Evolutionary conservation across 2,113 vertebrate species (phyloP), one percentile per base, ranked within the genome.

Genomic region (Uria lomvia): DNA sequence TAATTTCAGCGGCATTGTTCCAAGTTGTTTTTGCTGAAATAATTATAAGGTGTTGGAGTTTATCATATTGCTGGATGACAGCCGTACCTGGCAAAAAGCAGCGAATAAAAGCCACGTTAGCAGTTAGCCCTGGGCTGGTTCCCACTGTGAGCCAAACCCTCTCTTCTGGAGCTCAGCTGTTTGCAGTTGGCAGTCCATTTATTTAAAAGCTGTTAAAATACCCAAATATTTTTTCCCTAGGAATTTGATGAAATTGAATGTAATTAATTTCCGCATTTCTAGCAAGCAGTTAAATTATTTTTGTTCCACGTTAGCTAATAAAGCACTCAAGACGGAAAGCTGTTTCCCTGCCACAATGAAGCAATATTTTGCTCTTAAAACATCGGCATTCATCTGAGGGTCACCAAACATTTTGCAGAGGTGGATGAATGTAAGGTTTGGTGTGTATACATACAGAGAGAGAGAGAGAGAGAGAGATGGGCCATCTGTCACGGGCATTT

Each of bases 31-130:
- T 94, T 63, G 58, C 88, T 80, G 59, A 59, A 90, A 70, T 95
- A 97, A 97, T 96, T 87, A 91, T 43, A 78, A 95, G 86, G 91
- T 92, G 89, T 74, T 96, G 83, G 76, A 88, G 86, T 96, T 95
- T 63, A 89, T 91, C 89, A 71, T 91, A 56, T 67, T 71, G 55
- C 86, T 75, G 93, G 92, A 85, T 73, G 90, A 82, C 84, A 96
- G 78, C 81, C 27, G 3, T 96, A 95, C 90, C 90, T 93, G 87
- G 81, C 73, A 88, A 72, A 94, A 68, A 49, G 34, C 66, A 78
- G n/a, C 8, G 71, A 91, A 86, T 70, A 96, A 76, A 82, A 91
- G 58, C 60, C 84, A 85, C 1, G 1, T 93, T 87, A 94, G 77
- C 93, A 96, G 81, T 82, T 82, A 93, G 84, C 77, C 81, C 78